Evolutionary conservation across 1,140 invertebrate species (phyloP), one percentile per base, ranked within the genome.

Genomic region (Proctacanthus coquilletti): DNA sequence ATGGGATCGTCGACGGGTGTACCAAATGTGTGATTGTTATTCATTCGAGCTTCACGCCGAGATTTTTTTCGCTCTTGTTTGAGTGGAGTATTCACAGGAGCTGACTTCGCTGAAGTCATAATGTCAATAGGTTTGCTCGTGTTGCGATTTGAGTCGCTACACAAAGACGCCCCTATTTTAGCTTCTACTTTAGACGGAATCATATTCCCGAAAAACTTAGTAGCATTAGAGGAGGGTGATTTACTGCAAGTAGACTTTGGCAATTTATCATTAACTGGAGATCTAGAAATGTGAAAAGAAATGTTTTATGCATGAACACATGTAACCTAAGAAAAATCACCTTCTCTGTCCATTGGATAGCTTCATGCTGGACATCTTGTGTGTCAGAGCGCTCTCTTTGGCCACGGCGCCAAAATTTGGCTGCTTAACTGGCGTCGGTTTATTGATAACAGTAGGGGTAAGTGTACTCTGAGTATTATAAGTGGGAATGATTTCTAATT

Each of bases 1-100:
- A 67, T 60, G 5, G 58, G 61, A 41, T 66, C 61, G 37, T 69
- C 65, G 2, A 63, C 52, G n/a, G 63, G 56, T 0, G 61, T 61
- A 6, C 66, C 68, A 53, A 71, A 72, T 2, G 56, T 56, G 21
- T 50, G 51, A 35, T 45, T 53, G 9, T 53, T 48, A n/a, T 52
- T 47, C 37, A 56, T 47, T 40, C 50, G 52, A 31, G 45, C 52
- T 32, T 56, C 50, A 1, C 53, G 41, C 6, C 52, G 44, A 15
- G 44, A 37, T n/a, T 49, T 44, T 40, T 51, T 48, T 2, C 51
- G 45, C 35, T 47, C 8, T 21, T 34, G 8, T 5, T 18, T 34
- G 4, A 17, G 18, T 13, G 11, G 11, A 17, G 4, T 34, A 18
- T 34, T 34, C 3, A 18, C 18, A 13, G 32, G 17, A 11, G 32